These are phyloP conservation scores for Epistrophe grossulariae DNA, from an alignment of 2,888 invertebrate genomes.

Conservation along the genomic window DNA sequence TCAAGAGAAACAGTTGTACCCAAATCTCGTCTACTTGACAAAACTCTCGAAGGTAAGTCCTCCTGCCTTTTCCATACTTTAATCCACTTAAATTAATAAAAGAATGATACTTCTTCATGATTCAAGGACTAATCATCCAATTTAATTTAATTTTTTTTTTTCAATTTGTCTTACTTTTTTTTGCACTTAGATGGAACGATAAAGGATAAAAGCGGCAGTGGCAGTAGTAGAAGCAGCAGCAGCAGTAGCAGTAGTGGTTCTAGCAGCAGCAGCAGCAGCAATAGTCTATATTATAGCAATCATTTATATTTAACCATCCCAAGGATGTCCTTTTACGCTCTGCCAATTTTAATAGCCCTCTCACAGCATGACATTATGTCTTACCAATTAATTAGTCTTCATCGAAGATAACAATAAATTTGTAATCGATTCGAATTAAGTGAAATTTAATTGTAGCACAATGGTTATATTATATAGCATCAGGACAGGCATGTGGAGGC, in stretches of 20 bases:
- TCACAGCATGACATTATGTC: constrained; percentile 70
- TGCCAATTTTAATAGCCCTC: constrained; percentile 72
- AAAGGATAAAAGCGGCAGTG: constrained; percentile 52
- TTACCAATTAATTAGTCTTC: constrained; percentile 70
- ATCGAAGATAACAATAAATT: constrained; percentile 73
- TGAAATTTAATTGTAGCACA: constrained; percentile 69
- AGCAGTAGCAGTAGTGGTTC: constrained; percentile 18
- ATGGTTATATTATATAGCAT: constrained; percentile 23
- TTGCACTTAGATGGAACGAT: constrained; percentile 56
- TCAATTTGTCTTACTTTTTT: constrained; percentile 2
- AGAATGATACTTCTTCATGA: constrained; percentile 9
- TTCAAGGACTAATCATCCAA: constrained; percentile 22
- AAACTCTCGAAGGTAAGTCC: constrained; percentile 81
- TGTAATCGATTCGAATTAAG: constrained; percentile 72
- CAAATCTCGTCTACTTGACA: constrained; percentile 86
- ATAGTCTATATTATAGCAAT: constrained; percentile 16
- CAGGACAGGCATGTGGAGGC: background rate
- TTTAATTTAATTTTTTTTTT: constrained; percentile 4
- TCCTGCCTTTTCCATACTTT: background rate
- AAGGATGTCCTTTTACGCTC: constrained; percentile 69
- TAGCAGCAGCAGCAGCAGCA: constrained; percentile 22
- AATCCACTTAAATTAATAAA: constrained; percentile 20
- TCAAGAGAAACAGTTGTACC: constrained; percentile 89
- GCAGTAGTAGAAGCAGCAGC: constrained; percentile 24
- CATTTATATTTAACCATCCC: constrained; percentile 53